phyloP scores from a whole-genome alignment of 2,888 invertebrate species.

The Craniophora ligustri region DNA sequence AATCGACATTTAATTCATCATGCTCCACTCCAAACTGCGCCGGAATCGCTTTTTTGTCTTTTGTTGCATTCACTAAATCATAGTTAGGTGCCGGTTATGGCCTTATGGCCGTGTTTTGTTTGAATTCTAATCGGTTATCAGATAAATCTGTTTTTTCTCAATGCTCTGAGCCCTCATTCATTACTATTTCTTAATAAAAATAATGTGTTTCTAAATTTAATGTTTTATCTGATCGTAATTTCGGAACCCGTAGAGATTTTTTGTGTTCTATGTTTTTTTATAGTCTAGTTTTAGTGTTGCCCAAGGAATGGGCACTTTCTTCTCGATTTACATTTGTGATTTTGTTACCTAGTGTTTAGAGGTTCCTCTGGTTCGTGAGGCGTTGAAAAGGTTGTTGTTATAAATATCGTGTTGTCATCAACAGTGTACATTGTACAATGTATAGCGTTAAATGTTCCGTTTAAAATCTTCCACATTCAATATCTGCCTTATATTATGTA shows the following conservation, averaged over 20 bases:
- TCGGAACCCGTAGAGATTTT: slow-evolving; percentile 3
- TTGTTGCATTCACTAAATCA: slow-evolving; percentile 43
- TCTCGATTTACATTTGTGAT: no score
- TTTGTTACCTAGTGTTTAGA: no score
- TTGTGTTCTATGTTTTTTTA: not conserved
- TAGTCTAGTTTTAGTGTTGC: not conserved
- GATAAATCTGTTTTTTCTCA: slow-evolving; percentile 22
- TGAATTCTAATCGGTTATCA: slow-evolving; percentile 36
- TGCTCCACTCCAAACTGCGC: slow-evolving; percentile 35
- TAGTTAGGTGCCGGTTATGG: slow-evolving; percentile 47
- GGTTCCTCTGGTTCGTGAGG: no score
- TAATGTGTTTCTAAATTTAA: not conserved
- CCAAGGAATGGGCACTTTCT: no score
- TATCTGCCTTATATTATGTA: no score
- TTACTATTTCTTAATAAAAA: slow-evolving; percentile 30
- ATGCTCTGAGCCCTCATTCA: slow-evolving; percentile 30
- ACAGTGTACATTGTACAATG: no score
- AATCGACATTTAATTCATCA: slow-evolving; percentile 62
- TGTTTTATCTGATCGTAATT: not conserved
- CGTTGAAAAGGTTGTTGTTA: no score
- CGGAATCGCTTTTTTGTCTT: slow-evolving; percentile 44
- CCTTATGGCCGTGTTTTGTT: slow-evolving; percentile 28
- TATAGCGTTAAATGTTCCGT: no score
- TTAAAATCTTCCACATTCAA: no score
- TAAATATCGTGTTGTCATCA: no score